These are phyloP conservation scores for Tonatia bakeri DNA, from an alignment of 2,113 vertebrate genomes.

Conservation along the genomic window DNA sequence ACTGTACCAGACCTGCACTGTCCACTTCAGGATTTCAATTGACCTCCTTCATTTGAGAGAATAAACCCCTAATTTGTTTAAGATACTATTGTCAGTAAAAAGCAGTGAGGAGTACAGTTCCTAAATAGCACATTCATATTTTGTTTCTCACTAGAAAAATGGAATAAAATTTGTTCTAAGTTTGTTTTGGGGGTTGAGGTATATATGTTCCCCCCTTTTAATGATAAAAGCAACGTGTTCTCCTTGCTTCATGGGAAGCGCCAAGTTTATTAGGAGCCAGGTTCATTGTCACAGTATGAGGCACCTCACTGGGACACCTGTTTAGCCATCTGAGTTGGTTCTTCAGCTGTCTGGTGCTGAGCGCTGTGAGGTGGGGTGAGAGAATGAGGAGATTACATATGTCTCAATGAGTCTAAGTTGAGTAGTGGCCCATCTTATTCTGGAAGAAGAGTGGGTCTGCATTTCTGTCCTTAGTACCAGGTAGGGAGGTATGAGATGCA, in stretches of 20 bases:
- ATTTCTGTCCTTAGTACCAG: background rate
- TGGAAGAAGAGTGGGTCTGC: background rate
- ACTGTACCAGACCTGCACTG: background rate
- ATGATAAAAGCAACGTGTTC: background rate
- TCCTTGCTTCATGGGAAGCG: background rate
- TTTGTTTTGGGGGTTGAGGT: background rate
- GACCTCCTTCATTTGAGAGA: background rate
- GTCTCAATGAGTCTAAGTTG: background rate
- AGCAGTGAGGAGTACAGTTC: background rate
- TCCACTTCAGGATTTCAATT: background rate
- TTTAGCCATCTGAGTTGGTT: background rate
- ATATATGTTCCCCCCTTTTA: background rate
- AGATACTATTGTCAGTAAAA: background rate
- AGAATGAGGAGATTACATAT: no score
- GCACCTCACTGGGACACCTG: background rate
- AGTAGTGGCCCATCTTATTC: background rate
- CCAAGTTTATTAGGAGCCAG: background rate
- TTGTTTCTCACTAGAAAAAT: background rate
- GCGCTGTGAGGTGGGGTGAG: background rate
- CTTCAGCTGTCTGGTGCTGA: background rate
- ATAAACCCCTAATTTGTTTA: background rate
- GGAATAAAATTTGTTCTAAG: background rate
- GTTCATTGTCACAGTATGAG: background rate
- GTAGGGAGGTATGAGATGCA: background rate
- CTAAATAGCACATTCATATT: background rate